These are phyloP conservation scores for Vespertilio murinus DNA, from an alignment of 2,797 vertebrate genomes.

Conservation along the genomic window DNA sequence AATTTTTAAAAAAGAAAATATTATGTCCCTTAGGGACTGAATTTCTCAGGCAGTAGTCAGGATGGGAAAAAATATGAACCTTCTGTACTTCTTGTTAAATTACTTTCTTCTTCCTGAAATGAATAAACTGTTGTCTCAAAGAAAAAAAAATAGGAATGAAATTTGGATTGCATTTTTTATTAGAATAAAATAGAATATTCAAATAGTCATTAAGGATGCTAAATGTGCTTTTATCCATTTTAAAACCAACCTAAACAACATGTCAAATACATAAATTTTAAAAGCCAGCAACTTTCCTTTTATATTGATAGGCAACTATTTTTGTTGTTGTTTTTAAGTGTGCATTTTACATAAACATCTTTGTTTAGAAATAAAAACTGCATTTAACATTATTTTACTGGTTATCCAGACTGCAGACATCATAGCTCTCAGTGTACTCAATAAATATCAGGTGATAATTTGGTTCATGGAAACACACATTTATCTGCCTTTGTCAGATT, in stretches of 20 bases:
- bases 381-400: neutral
- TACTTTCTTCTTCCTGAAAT: conserved; percentile 61
- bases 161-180: conserved; percentile 29
- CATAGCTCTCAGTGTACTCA: neutral
- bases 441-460: conserved; percentile 21
- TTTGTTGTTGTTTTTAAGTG: neutral
- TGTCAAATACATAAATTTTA: conserved; percentile 13
- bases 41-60: conserved; percentile 55
- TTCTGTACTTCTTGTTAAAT: conserved; percentile 57
- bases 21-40: conserved; percentile 58
- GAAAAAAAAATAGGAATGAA: conserved; percentile 59
- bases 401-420: neutral
- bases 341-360: neutral
- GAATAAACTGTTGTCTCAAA: conserved; percentile 29
- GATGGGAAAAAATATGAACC: conserved; percentile 52
- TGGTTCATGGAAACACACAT: neutral
- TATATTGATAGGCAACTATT: neutral
- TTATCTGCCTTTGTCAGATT: neutral
- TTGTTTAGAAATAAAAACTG: conserved; percentile 43
- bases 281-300: neutral
- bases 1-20: too few relatives aligned
- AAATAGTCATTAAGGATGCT: neutral
- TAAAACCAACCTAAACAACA: neutral
- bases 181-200: conserved; percentile 45
- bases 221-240: neutral